A percentile compares a stretch with the other conserved stretches of the same genome.
phyloP scores from a whole-genome alignment of 1,140 invertebrate genomes.

The Drosophila tropicalis region DNA sequence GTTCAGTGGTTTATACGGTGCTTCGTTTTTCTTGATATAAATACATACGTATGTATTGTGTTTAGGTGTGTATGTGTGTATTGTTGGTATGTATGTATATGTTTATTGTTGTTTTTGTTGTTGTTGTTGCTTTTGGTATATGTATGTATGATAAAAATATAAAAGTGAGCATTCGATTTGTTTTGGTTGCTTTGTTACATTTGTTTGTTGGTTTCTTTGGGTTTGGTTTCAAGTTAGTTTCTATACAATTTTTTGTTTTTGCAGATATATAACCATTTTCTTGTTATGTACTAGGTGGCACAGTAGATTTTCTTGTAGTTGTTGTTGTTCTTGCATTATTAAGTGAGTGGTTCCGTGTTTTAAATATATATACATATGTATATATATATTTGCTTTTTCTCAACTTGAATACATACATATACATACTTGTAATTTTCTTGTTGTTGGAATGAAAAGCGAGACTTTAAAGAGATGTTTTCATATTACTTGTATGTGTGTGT shows the following conservation, averaged over 20 bases:
- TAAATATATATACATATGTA: conserved; percentile 22
- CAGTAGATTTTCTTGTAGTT: conserved; percentile 67
- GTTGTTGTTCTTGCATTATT: conserved; percentile 50
- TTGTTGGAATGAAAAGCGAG: conserved; percentile 52
- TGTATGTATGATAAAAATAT: conserved; percentile 77
- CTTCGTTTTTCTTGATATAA: conserved; percentile 60
- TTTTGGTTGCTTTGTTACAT: conserved; percentile 33
- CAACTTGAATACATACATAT: background rate
- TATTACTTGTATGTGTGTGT: conserved; percentile 51
- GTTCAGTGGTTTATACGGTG: conserved; percentile 71
- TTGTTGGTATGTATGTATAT: background rate
- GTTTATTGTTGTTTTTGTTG: background rate
- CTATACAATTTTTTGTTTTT: conserved; percentile 37
- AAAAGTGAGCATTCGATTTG: conserved; percentile 73
- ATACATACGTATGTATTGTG: conserved; percentile 21
- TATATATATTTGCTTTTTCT: background rate
- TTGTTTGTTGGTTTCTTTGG: background rate
- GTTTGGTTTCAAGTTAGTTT: conserved; percentile 45
- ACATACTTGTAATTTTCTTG: no score
- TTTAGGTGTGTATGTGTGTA: background rate
- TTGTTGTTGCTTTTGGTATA: background rate
- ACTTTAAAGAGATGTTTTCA: conserved; percentile 45
- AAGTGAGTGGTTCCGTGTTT: conserved; percentile 24
- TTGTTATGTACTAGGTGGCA: conserved; percentile 82
- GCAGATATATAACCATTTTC: conserved; percentile 75